Conservation (phyloP, 2,888 invertebrate genomes). For the Stenodera caucasica region DNA sequence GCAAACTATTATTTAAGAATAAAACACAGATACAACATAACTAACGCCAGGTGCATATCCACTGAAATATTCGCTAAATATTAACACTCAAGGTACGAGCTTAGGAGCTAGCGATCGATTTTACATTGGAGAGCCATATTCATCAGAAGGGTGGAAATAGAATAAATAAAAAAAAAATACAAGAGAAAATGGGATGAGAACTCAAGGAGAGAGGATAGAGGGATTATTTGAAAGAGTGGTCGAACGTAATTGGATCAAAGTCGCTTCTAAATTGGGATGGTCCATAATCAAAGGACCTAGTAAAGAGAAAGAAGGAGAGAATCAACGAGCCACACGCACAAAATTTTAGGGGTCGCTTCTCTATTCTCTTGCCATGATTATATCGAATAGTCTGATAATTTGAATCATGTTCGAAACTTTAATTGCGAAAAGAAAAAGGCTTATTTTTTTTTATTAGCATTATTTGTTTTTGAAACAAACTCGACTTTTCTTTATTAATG, state of each 20-base stretch:
- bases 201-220: slow-evolving; percentile 18
- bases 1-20: slow-evolving; percentile 6
- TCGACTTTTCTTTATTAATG: too few relatives aligned
- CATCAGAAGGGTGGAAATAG: slow-evolving; percentile 17
- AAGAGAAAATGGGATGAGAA: slow-evolving; percentile 12
- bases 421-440: neutral
- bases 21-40: slow-evolving; percentile 40
- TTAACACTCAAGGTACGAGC: slow-evolving; percentile 53
- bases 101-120: slow-evolving; percentile 49
- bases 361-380: slow-evolving; percentile 1
- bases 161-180: neutral
- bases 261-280: slow-evolving; percentile 47
- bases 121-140: slow-evolving; percentile 28
- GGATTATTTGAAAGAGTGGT: slow-evolving; percentile 31
- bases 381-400: neutral
- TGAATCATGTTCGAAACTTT: slow-evolving; percentile 4
- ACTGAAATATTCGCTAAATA: slow-evolving; percentile 46
- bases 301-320: slow-evolving; percentile 6
- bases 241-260: slow-evolving; percentile 49
- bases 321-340: slow-evolving; percentile 9
- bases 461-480: too few relatives aligned
- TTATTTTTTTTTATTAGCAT: neutral
- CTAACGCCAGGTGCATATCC: slow-evolving; percentile 43
- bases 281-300: slow-evolving; percentile 45
- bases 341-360: neutral